Evolutionary conservation across 2,888 invertebrate species (phyloP).

Genomic region (Plebejus anna): DNA sequence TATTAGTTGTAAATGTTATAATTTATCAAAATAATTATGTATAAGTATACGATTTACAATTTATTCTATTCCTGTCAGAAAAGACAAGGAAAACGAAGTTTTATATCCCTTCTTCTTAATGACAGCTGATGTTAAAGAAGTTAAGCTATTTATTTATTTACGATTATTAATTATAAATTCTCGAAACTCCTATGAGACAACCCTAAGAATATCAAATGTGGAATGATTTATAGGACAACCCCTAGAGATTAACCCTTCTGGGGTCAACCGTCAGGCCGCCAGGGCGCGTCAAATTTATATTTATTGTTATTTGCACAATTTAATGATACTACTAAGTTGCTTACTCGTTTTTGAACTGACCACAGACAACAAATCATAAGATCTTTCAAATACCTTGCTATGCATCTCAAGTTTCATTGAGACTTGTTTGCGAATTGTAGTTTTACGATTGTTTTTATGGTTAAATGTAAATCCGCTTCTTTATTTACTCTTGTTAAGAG

Average conservation of each 20-base stretch:
- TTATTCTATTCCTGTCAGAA: no score
- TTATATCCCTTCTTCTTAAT: no score
- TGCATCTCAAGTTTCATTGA: not conserved
- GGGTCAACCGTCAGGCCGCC: constrained; percentile 58
- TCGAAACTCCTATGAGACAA: constrained; percentile 40
- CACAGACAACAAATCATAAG: constrained; percentile 8
- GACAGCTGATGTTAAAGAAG: not conserved
- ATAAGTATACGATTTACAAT: no score
- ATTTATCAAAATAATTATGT: no score
- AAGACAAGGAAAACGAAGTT: no score
- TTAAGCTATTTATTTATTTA: not conserved
- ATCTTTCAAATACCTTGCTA: not conserved
- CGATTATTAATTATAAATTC: no score
- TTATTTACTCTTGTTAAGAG: not conserved
- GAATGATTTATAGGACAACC: constrained; percentile 76
- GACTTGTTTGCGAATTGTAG: not conserved
- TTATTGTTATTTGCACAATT: constrained; percentile 44
- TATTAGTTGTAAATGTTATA: no score
- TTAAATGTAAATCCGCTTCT: not conserved
- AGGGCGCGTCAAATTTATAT: constrained; percentile 63
- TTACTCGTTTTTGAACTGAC: constrained; percentile 39
- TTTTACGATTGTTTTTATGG: not conserved
- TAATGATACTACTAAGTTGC: constrained; percentile 4
- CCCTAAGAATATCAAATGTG: constrained; percentile 57
- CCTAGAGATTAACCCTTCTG: constrained; percentile 74